Base-by-base conservation (phyloP, 2,888 invertebrate genomes). In the Drosophila siamana region DNA sequence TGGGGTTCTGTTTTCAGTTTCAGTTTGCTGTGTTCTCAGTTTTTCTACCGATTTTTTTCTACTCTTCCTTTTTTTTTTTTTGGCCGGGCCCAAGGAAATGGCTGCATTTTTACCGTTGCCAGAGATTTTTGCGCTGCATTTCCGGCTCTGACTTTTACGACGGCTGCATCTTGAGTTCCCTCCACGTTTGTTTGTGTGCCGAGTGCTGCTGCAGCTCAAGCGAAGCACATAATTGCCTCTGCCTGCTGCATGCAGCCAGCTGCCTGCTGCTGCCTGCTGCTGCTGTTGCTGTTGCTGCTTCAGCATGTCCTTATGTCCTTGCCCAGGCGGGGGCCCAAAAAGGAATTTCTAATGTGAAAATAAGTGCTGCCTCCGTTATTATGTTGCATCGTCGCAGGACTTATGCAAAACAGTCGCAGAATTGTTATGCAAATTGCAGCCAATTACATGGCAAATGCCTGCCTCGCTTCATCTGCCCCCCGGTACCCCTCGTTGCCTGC, bases 201-300 rank as follows among this genome's bases (percentile, higher is more conserved):
- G 36, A 50, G 24, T 51, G 51, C 41, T 72, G 65, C 56, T 71
- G 83, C 72, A 85, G 67, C 80, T 88, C 76, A 88, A 88, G 80
- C 89, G 79, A 88, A 89, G 90, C 79, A 88, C 78, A 89, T 88
- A 88, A 88, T 88, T 88, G 88, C 79, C 88, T 85, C 83, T 87
- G 81, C 85, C 64, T 9, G 61, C 28, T 5, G 26, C 38, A 13
- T 51, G 36, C 51, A 15, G 11, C 24, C 15, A 26, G 24, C 22
- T 36, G 24, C 22, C 38, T 13, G 44, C 24, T 7, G n/a, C 56
- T 6, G 73, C 44, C 44, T 55, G 24, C 24, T 15, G 3, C 19
- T 19, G 19, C 19, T 19, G 19, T 3, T 19, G 19, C 19, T 19
- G 19, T 3, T 26, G 36, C 44, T 44, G 43, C 56, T 38, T 24